Conservation (phyloP, 2,888 invertebrate species). For the Chironomus tentans region DNA sequence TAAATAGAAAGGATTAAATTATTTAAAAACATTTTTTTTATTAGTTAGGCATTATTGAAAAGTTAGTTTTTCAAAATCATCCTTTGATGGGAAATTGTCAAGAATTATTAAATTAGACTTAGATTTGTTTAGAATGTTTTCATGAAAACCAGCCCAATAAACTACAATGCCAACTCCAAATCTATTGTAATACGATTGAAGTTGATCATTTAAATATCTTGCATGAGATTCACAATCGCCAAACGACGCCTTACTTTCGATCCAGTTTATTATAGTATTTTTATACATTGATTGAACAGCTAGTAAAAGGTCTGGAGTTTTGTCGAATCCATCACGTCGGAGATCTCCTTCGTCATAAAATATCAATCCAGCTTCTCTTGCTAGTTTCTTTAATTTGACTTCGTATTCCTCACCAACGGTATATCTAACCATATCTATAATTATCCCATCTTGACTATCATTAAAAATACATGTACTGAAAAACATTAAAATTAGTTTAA, state of each 20-base stretch:
- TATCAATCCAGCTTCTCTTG: slow-evolving; percentile 48
- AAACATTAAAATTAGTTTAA: neutral
- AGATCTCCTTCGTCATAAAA: slow-evolving; percentile 71
- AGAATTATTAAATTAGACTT: slow-evolving; percentile 53
- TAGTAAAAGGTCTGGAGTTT: slow-evolving; percentile 88
- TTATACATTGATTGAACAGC: slow-evolving; percentile 80
- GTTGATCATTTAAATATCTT: slow-evolving; percentile 73
- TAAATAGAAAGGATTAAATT: neutral
- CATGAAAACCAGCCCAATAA: slow-evolving; percentile 88
- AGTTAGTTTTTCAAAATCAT: slow-evolving; percentile 38
- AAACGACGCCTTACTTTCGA: slow-evolving; percentile 94
- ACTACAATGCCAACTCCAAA: slow-evolving; percentile 91
- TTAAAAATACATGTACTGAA: slow-evolving; percentile 58
- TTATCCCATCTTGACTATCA: slow-evolving; percentile 77
- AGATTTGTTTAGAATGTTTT: slow-evolving; percentile 46
- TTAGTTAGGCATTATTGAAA: neutral
- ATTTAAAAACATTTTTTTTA: neutral
- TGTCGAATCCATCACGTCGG: slow-evolving; percentile 77
- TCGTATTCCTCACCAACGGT: slow-evolving; percentile 80
- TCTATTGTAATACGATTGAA: slow-evolving; percentile 81
- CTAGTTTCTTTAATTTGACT: slow-evolving; percentile 45
- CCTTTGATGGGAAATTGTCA: slow-evolving; percentile 46
- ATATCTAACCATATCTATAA: slow-evolving; percentile 69
- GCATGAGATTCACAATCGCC: slow-evolving; percentile 75
- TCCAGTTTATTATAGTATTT: slow-evolving; percentile 84